Percentiles rank a stretch among this genome's conserved stretches.
phyloP scores from a whole-genome alignment of 2,888 invertebrate species.

The Abrostola tripartita region DNA sequence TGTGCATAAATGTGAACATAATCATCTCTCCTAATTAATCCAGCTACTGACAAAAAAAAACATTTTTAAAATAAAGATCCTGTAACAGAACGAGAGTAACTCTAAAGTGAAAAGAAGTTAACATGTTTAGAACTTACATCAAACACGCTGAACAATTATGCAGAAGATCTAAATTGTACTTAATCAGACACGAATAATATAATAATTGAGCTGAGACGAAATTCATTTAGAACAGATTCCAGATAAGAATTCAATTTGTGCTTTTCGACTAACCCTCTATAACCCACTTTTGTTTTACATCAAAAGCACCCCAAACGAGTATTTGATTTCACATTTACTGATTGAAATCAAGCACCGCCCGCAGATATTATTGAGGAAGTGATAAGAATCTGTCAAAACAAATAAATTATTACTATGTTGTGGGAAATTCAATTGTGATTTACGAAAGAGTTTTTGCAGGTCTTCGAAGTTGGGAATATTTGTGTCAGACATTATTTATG shows the following conservation, averaged over 20 bases:
- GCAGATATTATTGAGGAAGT: slow-evolving; percentile 67
- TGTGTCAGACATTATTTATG: slow-evolving; percentile 12
- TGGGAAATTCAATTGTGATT: slow-evolving; percentile 66
- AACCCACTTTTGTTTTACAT: slow-evolving; percentile 80
- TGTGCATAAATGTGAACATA: too few relatives aligned
- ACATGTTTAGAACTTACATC: not conserved
- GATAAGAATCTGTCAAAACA: slow-evolving; percentile 77
- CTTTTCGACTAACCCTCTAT: slow-evolving; percentile 67
- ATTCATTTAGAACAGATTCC: slow-evolving; percentile 64
- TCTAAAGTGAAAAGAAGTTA: too few relatives aligned
- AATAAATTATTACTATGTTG: slow-evolving; percentile 64
- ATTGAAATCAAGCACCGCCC: slow-evolving; percentile 62
- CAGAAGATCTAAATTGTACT: slow-evolving; percentile 42
- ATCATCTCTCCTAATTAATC: too few relatives aligned
- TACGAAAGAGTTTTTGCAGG: slow-evolving; percentile 58
- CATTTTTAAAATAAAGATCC: too few relatives aligned
- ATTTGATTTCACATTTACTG: slow-evolving; percentile 59
- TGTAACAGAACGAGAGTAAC: too few relatives aligned
- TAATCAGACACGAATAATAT: slow-evolving; percentile 50
- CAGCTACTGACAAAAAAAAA: too few relatives aligned
- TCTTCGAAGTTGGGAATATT: slow-evolving; percentile 31
- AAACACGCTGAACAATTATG: slow-evolving; percentile 28
- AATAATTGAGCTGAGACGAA: slow-evolving; percentile 59
- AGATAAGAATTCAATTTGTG: slow-evolving; percentile 83
- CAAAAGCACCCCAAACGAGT: slow-evolving; percentile 66